Conservation (phyloP, 1,140 invertebrate genomes). For the Hypsibius dujardini region DNA sequence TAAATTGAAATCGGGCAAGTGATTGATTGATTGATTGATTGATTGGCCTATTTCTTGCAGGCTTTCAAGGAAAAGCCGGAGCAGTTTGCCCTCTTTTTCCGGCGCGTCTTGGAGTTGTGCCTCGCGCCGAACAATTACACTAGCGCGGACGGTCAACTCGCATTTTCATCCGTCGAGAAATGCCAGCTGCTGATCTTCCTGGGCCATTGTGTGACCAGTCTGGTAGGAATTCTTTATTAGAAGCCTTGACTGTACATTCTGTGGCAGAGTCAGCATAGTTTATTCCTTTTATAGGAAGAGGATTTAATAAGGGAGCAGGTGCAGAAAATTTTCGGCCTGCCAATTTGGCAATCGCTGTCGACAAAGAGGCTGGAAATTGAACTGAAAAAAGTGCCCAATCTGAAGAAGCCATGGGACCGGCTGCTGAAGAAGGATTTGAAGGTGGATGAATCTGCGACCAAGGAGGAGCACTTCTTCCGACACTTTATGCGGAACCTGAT, state of each 20-base stretch:
- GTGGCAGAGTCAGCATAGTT: neutral
- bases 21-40: constrained; percentile 20
- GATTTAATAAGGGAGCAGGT: constrained; percentile 76
- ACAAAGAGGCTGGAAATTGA: constrained; percentile 55
- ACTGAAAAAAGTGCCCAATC: constrained; percentile 65
- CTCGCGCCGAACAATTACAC: constrained; percentile 31
- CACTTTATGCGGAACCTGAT: constrained; percentile 71
- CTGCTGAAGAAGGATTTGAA: constrained; percentile 63
- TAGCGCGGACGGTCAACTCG: constrained; percentile 19
- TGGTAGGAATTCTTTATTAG: constrained; percentile 30
- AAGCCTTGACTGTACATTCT: constrained; percentile 21
- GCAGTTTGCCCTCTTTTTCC: constrained; percentile 71
- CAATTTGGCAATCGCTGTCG: constrained; percentile 71
- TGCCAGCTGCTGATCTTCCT: constrained; percentile 72
- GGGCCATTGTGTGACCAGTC: constrained; percentile 85
- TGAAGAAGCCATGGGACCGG: constrained; percentile 75
- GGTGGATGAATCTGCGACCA: constrained; percentile 44
- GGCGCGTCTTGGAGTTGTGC: constrained; percentile 53
- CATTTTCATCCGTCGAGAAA: constrained; percentile 53
- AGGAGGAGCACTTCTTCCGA: constrained; percentile 65
- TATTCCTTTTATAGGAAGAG: constrained; percentile 56
- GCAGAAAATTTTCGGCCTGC: constrained; percentile 71
- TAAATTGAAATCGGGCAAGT: neutral
- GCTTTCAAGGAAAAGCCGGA: constrained; percentile 58
- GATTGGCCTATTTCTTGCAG: constrained; percentile 31